Evolutionary conservation across 2,888 invertebrate genomes (phyloP).

Genomic region (Ceraclea dissimilis): DNA sequence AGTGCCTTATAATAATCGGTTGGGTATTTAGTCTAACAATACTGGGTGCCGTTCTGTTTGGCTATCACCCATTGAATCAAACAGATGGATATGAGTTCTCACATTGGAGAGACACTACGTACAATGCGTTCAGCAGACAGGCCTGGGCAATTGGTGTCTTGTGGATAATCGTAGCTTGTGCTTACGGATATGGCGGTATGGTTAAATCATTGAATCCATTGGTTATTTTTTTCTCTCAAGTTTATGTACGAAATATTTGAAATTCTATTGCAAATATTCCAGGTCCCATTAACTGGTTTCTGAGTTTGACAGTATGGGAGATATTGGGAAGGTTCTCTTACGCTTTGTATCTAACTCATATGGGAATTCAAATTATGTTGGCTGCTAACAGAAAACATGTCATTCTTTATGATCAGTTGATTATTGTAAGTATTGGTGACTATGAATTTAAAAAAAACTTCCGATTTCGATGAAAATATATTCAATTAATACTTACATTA

Average conservation of each 20-base stretch:
- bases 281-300: conserved; percentile 48
- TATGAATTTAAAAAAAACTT: neutral
- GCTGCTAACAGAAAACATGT: neutral
- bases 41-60: conserved; percentile 10
- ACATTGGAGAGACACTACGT: conserved; percentile 5
- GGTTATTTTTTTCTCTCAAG: too few relatives aligned
- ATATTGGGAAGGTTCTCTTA: conserved; percentile 47
- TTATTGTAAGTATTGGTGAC: conserved; percentile 1
- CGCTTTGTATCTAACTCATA: conserved; percentile 47
- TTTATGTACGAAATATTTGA: too few relatives aligned
- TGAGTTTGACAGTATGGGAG: conserved; percentile 45
- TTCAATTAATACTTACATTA: too few relatives aligned
- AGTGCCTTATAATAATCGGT: conserved; percentile 2
- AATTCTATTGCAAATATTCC: too few relatives aligned
- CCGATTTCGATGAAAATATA: neutral
- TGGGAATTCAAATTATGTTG: conserved; percentile 30
- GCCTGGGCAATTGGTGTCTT: conserved; percentile 15
- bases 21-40: conserved; percentile 13
- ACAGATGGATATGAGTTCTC: neutral
- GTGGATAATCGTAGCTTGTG: conserved; percentile 17
- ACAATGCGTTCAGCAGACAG: conserved; percentile 14
- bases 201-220: too few relatives aligned
- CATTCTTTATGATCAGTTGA: neutral
- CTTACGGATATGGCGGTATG: conserved; percentile 20
- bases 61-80: conserved; percentile 7